phyloP scores from a whole-genome alignment of 2,113 vertebrate species.

The Macroglossus sobrinus region DNA sequence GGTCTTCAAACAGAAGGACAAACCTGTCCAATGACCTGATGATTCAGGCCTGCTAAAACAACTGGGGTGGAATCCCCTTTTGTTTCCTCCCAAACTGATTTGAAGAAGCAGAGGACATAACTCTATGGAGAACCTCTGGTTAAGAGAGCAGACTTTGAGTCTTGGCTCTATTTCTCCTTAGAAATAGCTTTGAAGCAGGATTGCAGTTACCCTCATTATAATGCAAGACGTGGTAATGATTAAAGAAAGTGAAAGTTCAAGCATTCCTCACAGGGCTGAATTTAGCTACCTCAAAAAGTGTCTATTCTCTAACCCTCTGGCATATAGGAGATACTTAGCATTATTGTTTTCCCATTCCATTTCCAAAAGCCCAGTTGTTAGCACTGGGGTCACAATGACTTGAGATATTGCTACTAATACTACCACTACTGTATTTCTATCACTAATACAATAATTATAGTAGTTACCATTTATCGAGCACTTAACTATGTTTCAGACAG shows the following conservation, averaged over 20 bases:
- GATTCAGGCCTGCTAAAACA: background rate
- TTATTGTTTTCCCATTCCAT: background rate
- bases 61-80: background rate
- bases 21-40: accelerated
- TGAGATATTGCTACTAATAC: background rate
- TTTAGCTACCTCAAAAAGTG: background rate
- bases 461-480: background rate
- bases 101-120: background rate
- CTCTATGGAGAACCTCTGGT: background rate
- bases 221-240: background rate
- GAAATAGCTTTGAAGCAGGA: background rate
- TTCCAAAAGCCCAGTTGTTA: background rate
- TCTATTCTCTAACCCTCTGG: background rate
- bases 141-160: background rate
- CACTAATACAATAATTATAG: background rate
- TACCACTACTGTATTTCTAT: background rate
- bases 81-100: background rate
- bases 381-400: background rate
- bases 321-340: background rate
- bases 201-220: background rate
- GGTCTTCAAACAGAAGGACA: background rate
- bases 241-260: background rate
- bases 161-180: background rate
- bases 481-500: background rate
- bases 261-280: background rate